Evolutionary conservation across 2,888 invertebrate genomes (phyloP), one percentile per base, ranked within the genome.

Genomic region (Pachycephus smyrnensis): DNA sequence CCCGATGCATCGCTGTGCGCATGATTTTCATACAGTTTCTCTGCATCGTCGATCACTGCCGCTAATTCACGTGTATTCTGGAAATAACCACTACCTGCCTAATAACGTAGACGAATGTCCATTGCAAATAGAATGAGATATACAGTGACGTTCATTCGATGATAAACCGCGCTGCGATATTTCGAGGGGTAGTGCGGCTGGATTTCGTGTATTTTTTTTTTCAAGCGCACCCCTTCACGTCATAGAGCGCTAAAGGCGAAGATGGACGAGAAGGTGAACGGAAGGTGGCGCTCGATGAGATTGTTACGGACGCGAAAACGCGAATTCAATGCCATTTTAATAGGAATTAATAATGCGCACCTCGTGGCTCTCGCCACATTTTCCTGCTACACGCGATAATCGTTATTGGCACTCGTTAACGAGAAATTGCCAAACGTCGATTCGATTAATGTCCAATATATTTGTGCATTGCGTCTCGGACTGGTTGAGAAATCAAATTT

Each of bases 371-470:
- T 55, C 55, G 23, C 2, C 9, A 23, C 55, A 9, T 55, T 55
- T 55, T 23, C 55, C 55, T 23, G 23, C 23, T 9, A 23, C 55
- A 23, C 23, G 69, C 32, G 55, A 15, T 36, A 15, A 68, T 35
- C 32, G 6, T 33, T 68, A 32, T 73, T 35, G 74, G 55, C 74
- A 33, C 36, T 23, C 71, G 71, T 73, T 73, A 68, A 73, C 12
- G 73, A 23, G 31, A 33, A 35, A 71, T 15, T 33, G 12, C 68
- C 33, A 74, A 55, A 77, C 73, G 76, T 76, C 40, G 73, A 37
- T 33, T 73, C 69, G 11, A 35, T 69, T n/a, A 69, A 6, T 69
- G 69, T 36, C 31, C 36, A 55, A 40, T 69, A 9, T 15, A 1
- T 35, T 76, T 12, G 4, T 71, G 23, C 23, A 31, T 30, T n/a